Evolutionary conservation across 2,888 invertebrate species (phyloP).

Genomic region (Nowickia ferox): DNA sequence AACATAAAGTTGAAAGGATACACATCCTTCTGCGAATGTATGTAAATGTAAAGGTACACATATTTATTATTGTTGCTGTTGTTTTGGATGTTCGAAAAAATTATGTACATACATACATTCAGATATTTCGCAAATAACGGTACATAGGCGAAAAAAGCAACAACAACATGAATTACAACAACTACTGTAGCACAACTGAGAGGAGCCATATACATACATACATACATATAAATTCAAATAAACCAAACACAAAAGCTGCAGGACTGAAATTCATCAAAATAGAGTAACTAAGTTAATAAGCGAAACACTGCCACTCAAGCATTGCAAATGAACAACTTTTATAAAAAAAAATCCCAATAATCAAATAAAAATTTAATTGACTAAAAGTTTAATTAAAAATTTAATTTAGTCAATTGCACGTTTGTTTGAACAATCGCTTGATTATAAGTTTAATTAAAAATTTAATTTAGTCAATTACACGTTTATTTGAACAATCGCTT

Average conservation of each 20-base stretch:
- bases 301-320: too few relatives aligned
- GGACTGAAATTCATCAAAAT: constrained; percentile 9
- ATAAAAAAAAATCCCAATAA: too few relatives aligned
- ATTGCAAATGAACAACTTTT: background rate
- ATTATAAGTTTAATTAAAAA: too few relatives aligned
- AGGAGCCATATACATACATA: background rate
- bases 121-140: constrained; percentile 33
- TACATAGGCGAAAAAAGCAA: constrained; percentile 6
- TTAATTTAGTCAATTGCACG: too few relatives aligned
- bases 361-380: too few relatives aligned
- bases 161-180: constrained; percentile 13
- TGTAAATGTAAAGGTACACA: background rate
- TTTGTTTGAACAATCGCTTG: too few relatives aligned
- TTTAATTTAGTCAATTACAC: too few relatives aligned
- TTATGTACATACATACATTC: too few relatives aligned
- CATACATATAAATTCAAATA: background rate
- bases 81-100: constrained; percentile 24
- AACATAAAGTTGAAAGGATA: constrained; percentile 38
- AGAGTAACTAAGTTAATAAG: background rate
- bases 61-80: constrained; percentile 31
- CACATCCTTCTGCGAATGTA: constrained; percentile 11
- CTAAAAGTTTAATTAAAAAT: too few relatives aligned
- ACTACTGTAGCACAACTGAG: constrained; percentile 21
- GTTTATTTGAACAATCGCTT: too few relatives aligned
- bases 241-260: background rate